Conservation (phyloP, 2,888 invertebrate species). For the Limnephilus rhombicus region DNA sequence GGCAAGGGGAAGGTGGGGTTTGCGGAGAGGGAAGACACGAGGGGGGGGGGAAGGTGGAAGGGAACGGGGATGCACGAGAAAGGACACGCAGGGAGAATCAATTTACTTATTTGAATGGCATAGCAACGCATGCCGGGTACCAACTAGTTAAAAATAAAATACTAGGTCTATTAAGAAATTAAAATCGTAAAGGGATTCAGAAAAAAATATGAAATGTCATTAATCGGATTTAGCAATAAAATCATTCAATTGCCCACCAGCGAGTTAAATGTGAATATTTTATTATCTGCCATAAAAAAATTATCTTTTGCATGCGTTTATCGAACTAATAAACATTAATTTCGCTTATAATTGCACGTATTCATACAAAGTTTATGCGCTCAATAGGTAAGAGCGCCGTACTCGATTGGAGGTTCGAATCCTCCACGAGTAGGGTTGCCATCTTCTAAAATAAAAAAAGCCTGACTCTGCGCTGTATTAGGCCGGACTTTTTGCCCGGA, state of each 20-base stretch:
- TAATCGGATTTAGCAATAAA: not conserved
- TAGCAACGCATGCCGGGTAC: no score
- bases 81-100: no score
- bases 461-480: no score
- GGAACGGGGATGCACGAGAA: no score
- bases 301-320: not conserved
- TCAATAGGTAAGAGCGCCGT: slow-evolving; percentile 6
- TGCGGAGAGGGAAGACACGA: no score
- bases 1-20: no score
- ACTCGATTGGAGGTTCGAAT: not conserved
- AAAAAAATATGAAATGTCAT: not conserved
- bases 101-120: no score
- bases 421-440: not conserved
- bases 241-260: not conserved
- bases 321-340: not conserved
- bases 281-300: not conserved
- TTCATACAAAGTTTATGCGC: not conserved
- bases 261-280: not conserved
- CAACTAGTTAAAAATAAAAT: no score
- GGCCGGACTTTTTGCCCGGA: no score
- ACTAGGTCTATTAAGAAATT: no score
- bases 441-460: no score
- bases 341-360: not conserved
- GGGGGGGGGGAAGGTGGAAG: no score
- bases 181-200: not conserved